phyloP scores from a whole-genome alignment of 2,888 invertebrate genomes.

The Cordilura impudica region DNA sequence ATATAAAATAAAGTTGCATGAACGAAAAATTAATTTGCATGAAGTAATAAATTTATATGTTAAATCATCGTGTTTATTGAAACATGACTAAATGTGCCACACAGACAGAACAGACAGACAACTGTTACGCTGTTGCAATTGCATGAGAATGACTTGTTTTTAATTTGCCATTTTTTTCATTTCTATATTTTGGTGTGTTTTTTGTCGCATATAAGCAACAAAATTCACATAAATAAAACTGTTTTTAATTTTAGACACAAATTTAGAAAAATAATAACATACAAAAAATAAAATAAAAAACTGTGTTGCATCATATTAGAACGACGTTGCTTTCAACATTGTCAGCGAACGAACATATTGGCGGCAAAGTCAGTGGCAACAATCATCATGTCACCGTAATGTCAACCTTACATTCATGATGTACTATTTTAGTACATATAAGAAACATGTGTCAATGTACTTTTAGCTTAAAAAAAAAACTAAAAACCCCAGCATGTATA shows the following conservation, averaged over 20 bases:
- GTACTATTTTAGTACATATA: neutral
- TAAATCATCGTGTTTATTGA: conserved; percentile 17
- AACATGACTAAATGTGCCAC: conserved; percentile 51
- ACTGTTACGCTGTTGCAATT: conserved; percentile 39
- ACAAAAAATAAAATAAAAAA: conserved; percentile 30
- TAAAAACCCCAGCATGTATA: conserved; percentile 13
- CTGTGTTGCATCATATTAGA: conserved; percentile 40
- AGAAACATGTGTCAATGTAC: conserved; percentile 42
- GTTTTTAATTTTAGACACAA: conserved; percentile 37
- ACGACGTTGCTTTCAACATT: conserved; percentile 19
- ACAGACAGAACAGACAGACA: too few relatives aligned
- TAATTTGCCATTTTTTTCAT: neutral
- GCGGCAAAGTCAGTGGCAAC: conserved; percentile 43
- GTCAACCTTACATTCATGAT: conserved; percentile 15
- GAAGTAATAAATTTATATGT: conserved; percentile 28
- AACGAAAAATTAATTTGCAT: conserved; percentile 1
- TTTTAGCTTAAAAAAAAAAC: conserved; percentile 24
- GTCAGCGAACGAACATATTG: conserved; percentile 6
- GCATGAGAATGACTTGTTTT: neutral
- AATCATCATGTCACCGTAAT: conserved; percentile 18
- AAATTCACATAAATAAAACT: conserved; percentile 27
- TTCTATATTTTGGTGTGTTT: too few relatives aligned
- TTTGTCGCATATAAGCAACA: conserved; percentile 12
- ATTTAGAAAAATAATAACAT: conserved; percentile 12
- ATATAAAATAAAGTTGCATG: neutral